phyloP scores from a whole-genome alignment of 2,113 vertebrate species.

The Corvus cornix region DNA sequence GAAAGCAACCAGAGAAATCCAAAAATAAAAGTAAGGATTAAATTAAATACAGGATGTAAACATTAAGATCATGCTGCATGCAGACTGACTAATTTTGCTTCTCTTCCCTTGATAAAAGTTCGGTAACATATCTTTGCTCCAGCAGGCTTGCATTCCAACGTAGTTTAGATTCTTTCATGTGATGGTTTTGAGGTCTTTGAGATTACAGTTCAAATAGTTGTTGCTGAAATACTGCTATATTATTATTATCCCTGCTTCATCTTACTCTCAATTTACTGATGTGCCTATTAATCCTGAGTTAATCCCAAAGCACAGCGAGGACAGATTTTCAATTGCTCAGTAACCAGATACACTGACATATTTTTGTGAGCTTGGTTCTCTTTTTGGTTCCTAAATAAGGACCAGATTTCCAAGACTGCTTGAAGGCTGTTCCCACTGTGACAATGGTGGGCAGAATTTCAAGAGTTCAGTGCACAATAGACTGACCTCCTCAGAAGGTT shows the following conservation, averaged over 20 bases:
- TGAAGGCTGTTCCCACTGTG: slow-evolving; percentile 30
- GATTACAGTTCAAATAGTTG: neutral
- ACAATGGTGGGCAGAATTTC: slow-evolving; percentile 60
- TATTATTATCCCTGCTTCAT: slow-evolving; percentile 4
- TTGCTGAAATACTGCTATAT: neutral
- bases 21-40: neutral
- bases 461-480: slow-evolving; percentile 41
- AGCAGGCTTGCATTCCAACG: neutral
- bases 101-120: neutral
- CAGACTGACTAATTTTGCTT: neutral
- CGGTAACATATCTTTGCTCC: neutral
- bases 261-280: neutral
- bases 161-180: neutral
- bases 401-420: slow-evolving; percentile 55
- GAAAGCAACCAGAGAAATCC: neutral
- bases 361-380: slow-evolving; percentile 40
- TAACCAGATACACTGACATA: slow-evolving; percentile 22
- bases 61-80: neutral
- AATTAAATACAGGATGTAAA: neutral
- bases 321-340: slow-evolving; percentile 30
- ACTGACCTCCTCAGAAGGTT: neutral
- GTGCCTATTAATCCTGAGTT: slow-evolving; percentile 3
- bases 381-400: slow-evolving; percentile 41
- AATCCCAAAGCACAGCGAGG: neutral
- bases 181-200: neutral